phyloP scores from a whole-genome alignment of 2,113 vertebrate species.

The Cryptomyrus ogoouensis region DNA sequence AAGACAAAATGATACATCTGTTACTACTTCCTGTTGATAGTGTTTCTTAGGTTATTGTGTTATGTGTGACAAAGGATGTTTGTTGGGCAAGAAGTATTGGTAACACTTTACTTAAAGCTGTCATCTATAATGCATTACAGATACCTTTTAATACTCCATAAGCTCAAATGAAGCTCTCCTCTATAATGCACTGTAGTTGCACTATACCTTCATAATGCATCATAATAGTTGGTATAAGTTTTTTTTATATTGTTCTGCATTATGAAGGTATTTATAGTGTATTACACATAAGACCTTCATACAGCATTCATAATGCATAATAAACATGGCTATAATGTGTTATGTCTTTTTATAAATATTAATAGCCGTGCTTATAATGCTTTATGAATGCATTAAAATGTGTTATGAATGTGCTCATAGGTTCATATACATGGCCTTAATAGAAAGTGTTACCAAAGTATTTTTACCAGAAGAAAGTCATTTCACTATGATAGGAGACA shows the following conservation, averaged over 20 bases:
- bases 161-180: background rate
- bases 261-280: background rate
- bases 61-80: background rate
- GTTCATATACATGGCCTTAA: background rate
- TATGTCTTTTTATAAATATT: background rate
- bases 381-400: background rate
- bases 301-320: background rate
- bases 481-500: background rate
- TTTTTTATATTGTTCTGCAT: too few species aligned
- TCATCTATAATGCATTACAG: background rate
- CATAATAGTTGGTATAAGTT: background rate
- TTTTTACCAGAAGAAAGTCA: background rate
- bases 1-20: background rate
- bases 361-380: background rate
- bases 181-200: background rate
- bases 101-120: background rate
- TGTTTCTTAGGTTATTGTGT: background rate
- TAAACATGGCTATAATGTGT: background rate
- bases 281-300: background rate
- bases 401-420: background rate
- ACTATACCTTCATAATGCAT: background rate
- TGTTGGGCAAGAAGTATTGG: background rate
- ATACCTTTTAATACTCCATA: background rate
- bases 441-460: background rate
- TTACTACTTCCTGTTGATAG: background rate